A percentile compares a stretch with the other conserved stretches of the same genome.
Conservation (phyloP, 2,888 invertebrate species). For the Crematogaster levior region DNA sequence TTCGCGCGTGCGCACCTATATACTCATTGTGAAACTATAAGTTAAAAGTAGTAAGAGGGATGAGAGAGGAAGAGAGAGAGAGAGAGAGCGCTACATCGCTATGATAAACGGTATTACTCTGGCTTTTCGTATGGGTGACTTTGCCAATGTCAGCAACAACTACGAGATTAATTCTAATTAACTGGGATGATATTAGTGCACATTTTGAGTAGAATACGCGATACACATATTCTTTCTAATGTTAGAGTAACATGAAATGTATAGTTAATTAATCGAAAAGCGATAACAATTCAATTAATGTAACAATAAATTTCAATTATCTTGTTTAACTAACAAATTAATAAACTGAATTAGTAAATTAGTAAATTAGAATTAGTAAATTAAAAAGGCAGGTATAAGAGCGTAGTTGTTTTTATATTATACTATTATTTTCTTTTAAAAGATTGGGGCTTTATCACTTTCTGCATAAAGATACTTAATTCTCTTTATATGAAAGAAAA, state of each 20-base stretch:
- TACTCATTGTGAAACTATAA: slow-evolving; percentile 32
- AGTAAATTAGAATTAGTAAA: background rate
- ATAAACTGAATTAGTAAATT: background rate
- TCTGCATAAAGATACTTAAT: background rate
- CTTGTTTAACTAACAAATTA: background rate
- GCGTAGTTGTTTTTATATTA: background rate
- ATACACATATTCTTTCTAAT: background rate
- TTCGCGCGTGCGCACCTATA: background rate
- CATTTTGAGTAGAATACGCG: background rate
- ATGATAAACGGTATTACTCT: slow-evolving; percentile 69
- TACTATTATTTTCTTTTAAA: background rate
- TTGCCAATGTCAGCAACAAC: slow-evolving; percentile 68
- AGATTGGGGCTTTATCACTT: background rate
- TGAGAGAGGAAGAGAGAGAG: too few relatives aligned
- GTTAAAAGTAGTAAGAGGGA: slow-evolving; percentile 16
- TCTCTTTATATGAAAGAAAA: background rate
- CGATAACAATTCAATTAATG: background rate
- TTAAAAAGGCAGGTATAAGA: background rate
- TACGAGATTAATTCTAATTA: slow-evolving; percentile 74
- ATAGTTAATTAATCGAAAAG: background rate
- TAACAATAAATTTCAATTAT: background rate
- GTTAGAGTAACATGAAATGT: background rate
- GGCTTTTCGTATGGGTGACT: slow-evolving; percentile 67
- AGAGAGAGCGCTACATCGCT: slow-evolving; percentile 25
- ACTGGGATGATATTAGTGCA: slow-evolving; percentile 43